Evolutionary conservation across 2,113 vertebrate species (phyloP).

Genomic region (Colistium nudipinnis): DNA sequence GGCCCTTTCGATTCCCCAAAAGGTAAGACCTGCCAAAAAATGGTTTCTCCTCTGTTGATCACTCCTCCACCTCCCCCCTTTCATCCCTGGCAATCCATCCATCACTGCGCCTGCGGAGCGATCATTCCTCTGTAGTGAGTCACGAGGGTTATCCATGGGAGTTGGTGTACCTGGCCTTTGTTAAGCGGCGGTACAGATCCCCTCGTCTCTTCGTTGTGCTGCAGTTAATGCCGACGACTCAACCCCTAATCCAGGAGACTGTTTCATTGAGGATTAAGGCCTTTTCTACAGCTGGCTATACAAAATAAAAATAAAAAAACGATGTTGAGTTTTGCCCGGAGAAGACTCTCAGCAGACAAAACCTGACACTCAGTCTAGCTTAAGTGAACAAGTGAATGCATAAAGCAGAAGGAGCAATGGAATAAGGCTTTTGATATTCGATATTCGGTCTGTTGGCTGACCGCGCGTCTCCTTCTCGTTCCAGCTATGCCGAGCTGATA

Average conservation of each 20-base stretch:
- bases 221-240: conserved; percentile 1
- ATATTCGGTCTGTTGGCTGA: not conserved
- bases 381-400: not conserved
- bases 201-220: conserved; percentile 4
- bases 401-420: not conserved
- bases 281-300: not conserved
- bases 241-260: conserved; percentile 7
- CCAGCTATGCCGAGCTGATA: conserved; percentile 93
- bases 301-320: not conserved
- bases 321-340: no score
- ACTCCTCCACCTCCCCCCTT: conserved; percentile 22
- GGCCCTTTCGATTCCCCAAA: conserved; percentile 94
- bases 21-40: conserved; percentile 86
- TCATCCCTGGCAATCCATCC: conserved; percentile 60
- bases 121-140: conserved; percentile 75
- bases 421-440: not conserved
- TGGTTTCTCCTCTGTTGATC: conserved; percentile 30
- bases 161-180: conserved; percentile 47
- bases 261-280: conserved; percentile 3
- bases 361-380: not conserved
- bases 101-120: conserved; percentile 47
- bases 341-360: not conserved
- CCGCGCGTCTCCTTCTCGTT: conserved; percentile 3
- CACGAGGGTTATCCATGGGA: conserved; percentile 53
- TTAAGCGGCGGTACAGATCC: conserved; percentile 11